phyloP scores from a whole-genome alignment of 92 coral and sea anemone species.

The Pocillopora grandis region DNA sequence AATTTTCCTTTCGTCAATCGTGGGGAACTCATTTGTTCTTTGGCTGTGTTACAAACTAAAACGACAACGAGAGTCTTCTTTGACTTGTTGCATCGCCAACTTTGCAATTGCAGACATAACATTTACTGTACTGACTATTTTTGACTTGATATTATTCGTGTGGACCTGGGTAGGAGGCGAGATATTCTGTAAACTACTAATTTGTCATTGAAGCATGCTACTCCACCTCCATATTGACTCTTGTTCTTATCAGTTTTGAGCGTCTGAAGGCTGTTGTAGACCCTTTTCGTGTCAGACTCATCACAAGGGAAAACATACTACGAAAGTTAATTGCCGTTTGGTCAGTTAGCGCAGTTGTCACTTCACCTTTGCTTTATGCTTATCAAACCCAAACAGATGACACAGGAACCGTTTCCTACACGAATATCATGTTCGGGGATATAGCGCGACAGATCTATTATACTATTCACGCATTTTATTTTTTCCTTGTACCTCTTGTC shows the following conservation, averaged over 20 bases:
- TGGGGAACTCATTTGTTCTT: constrained; percentile 20
- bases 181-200: constrained; percentile 31
- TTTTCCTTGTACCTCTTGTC: constrained; percentile 29
- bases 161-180: constrained; percentile 52
- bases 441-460: constrained; percentile 39
- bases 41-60: background rate
- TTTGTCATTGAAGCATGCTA: constrained; percentile 44
- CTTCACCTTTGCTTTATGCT: constrained; percentile 46
- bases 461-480: constrained; percentile 25
- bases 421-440: constrained; percentile 31
- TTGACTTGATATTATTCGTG: constrained; percentile 18
- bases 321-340: constrained; percentile 9
- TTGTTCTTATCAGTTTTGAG: constrained; percentile 40
- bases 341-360: constrained; percentile 2
- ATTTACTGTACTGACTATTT: constrained; percentile 14
- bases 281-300: constrained; percentile 18
- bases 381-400: background rate
- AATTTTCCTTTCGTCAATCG: background rate
- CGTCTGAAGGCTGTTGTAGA: constrained; percentile 29
- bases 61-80: background rate
- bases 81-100: constrained; percentile 35
- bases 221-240: constrained; percentile 45
- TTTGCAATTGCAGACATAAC: constrained; percentile 42
- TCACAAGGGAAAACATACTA: background rate
- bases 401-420: background rate